These are phyloP conservation scores for Hemichromis elongatus DNA, from an alignment of 2,113 vertebrate species.

Conservation along the genomic window DNA sequence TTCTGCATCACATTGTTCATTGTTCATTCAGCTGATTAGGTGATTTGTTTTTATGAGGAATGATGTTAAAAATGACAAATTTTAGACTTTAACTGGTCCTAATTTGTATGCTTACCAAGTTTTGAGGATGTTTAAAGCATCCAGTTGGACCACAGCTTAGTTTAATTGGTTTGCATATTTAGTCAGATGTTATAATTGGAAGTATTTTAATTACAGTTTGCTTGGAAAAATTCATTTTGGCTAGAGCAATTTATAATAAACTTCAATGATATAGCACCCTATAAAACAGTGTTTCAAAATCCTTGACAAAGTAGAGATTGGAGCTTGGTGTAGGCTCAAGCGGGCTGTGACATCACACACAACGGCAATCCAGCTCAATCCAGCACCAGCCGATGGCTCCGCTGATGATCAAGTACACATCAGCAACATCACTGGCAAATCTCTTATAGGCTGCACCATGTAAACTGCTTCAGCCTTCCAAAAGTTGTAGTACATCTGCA, in stretches of 20 bases:
- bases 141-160: not conserved
- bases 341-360: not conserved
- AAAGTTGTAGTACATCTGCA: not conserved
- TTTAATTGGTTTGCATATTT: not conserved
- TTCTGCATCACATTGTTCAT: not conserved
- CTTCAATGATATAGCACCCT: not conserved
- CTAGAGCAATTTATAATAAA: not conserved
- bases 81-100: not conserved
- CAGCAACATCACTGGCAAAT: not conserved
- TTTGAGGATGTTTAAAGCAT: not conserved
- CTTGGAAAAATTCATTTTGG: not conserved
- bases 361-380: not conserved
- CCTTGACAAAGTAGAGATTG: not conserved
- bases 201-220: not conserved
- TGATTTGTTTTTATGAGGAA: not conserved
- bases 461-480: not conserved
- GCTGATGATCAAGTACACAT: not conserved
- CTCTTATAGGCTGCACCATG: not conserved
- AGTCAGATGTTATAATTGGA: not conserved
- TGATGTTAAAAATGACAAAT: accelerated
- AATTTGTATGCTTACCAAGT: not conserved
- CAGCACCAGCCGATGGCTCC: not conserved
- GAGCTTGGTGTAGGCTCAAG: not conserved
- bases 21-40: too few relatives aligned
- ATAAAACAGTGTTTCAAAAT: not conserved